phyloP scores from a whole-genome alignment of 2,888 invertebrate species.

The Crossocerus cetratus region DNA sequence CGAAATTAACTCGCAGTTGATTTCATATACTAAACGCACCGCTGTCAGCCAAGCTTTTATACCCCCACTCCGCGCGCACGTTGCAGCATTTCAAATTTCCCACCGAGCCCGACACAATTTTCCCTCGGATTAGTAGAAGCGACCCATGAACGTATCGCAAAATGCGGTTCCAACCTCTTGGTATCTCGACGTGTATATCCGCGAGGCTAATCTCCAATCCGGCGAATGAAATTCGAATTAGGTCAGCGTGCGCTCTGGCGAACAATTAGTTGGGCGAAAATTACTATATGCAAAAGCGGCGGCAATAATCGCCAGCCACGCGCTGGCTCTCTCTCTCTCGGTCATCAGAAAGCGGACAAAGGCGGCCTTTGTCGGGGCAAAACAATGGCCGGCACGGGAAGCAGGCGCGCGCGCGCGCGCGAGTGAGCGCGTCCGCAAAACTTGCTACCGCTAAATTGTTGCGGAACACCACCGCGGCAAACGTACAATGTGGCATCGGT shows the following conservation, averaged over 20 bases:
- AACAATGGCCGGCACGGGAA: not conserved
- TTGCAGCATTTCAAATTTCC: no score
- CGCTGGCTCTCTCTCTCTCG: no score
- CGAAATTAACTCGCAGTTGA: no score
- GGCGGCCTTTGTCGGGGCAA: not conserved
- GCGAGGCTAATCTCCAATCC: not conserved
- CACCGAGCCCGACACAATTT: no score
- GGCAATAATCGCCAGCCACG: not conserved
- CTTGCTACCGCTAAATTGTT: not conserved
- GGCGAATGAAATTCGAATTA: not conserved
- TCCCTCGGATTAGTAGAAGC: no score
- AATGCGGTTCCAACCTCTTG: no score
- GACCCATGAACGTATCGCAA: no score
- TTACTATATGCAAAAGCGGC: not conserved
- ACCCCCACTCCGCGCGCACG: no score
- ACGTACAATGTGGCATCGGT: not conserved
- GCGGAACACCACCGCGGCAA: not conserved
- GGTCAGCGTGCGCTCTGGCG: not conserved
- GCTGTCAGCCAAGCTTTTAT: no score
- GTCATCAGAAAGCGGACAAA: not conserved
- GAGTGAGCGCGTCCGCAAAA: no score
- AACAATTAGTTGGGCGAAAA: conserved; percentile 1
- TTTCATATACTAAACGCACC: no score
- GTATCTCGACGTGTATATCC: no score
- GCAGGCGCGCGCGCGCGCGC: not conserved